Evolutionary conservation across 1,140 invertebrate genomes (phyloP), one percentile per base, ranked within the genome.

Genomic region (Eurosta solidaginis): DNA sequence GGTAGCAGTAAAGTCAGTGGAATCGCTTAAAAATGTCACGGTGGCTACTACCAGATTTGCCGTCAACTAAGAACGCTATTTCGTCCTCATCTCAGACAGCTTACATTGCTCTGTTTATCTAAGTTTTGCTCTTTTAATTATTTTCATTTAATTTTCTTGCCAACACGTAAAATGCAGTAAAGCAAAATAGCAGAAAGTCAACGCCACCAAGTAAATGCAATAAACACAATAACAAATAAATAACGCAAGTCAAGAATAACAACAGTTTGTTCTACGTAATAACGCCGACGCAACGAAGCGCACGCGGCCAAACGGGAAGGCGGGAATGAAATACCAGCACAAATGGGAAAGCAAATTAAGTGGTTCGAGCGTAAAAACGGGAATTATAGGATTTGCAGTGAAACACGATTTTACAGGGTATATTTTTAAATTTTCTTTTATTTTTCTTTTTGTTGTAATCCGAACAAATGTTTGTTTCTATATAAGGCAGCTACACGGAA

Each of bases 101-200:
- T 47, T 74, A 27, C 12, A 14, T 45, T 22, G 12, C 12, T 47
- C 25, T 74, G 44, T 47, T 74, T 74, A 74, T 74, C 40, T 47
- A 22, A 74, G 9, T 47, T 47, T 42, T 74, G 75, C 45, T 52
- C 29, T 50, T 27, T 76, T 76, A 49, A 76, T 76, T 76, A 76
- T 52, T 36, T 52, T 40, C 52, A 76, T 76, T 76, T 76, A 76
- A 76, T 76, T 76, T 50, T 42, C 75, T 47, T 20, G 45, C 73
- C 73, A 75, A 75, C 59, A 40, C 33, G 73, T n/a, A 49, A 74
- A 75, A 75, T 25, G 73, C 45, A 49, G 22, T 22, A 25, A 47
- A 75, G 59, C 33, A 36, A 33, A 68, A 68, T 40, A 36, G 59
- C 33, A 36, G 59, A 68, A 68, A 68, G 20, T 36, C 29, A 40